phyloP scores from a whole-genome alignment of 2,113 vertebrate genomes.

The Thalassarche chlororhynchos region DNA sequence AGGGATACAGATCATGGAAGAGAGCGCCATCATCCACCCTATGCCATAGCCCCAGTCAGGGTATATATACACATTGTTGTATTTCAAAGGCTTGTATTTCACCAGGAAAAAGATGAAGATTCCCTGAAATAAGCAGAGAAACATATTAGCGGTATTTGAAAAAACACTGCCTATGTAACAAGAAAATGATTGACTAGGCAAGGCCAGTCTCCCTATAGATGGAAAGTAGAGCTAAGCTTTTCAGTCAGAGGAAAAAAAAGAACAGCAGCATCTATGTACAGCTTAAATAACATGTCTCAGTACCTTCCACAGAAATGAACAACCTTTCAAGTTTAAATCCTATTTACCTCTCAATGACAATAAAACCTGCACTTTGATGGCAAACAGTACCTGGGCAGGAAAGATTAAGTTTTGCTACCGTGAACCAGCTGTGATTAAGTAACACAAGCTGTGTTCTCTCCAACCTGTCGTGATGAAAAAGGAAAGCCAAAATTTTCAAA shows the following conservation, averaged over 20 bases:
- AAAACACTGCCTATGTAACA: background rate
- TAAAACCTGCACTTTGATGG: conserved; percentile 3
- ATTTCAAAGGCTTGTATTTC: conserved; percentile 97
- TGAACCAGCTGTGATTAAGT: background rate
- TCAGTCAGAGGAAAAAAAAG: background rate
- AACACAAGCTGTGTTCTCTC: background rate
- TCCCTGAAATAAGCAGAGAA: conserved; percentile 74
- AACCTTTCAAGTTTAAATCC: conserved; percentile 33
- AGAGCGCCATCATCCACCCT: conserved; percentile 98
- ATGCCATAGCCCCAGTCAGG: conserved; percentile 97
- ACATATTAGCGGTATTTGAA: background rate
- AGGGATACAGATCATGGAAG: conserved; percentile 97
- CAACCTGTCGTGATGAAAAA: background rate
- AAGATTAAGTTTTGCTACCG: background rate
- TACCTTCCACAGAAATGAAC: background rate
- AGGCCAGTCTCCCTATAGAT: background rate
- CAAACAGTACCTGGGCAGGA: conserved; percentile 1
- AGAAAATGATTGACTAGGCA: background rate
- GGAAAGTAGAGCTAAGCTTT: background rate
- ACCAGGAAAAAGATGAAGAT: conserved; percentile 99
- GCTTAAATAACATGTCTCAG: background rate
- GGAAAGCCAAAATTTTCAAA: background rate
- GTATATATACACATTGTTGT: conserved; percentile 96
- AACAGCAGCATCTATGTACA: background rate
- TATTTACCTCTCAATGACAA: background rate